Evolutionary conservation across 2,888 invertebrate genomes (phyloP).

Genomic region (Clitarchus hookeri): DNA sequence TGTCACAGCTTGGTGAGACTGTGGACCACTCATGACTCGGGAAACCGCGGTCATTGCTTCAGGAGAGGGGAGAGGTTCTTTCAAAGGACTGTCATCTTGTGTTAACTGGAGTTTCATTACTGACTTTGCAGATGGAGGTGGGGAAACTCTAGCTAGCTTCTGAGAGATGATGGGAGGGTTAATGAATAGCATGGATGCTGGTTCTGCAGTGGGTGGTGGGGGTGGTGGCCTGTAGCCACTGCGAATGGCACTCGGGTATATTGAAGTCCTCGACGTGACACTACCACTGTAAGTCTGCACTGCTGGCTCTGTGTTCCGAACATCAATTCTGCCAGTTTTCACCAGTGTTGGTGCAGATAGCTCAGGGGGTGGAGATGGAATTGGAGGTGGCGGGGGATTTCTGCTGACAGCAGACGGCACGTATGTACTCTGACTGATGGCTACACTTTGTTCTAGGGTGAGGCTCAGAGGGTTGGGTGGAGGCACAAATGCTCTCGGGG

Average conservation of each 20-base stretch:
- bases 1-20: slow-evolving; percentile 72
- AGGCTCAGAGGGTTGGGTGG: slow-evolving; percentile 28
- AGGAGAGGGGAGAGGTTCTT: slow-evolving; percentile 50
- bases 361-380: slow-evolving; percentile 43
- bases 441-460: slow-evolving; percentile 23
- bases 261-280: slow-evolving; percentile 35
- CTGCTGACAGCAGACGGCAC: slow-evolving; percentile 19
- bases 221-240: slow-evolving; percentile 12
- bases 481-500: slow-evolving; percentile 36
- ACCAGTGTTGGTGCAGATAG: slow-evolving; percentile 59
- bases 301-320: slow-evolving; percentile 7
- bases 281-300: slow-evolving; percentile 38
- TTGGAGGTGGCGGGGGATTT: slow-evolving; percentile 31
- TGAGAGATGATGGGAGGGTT: not conserved
- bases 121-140: not conserved
- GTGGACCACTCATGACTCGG: slow-evolving; percentile 76
- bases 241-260: slow-evolving; percentile 34
- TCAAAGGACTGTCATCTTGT: slow-evolving; percentile 20
- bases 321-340: slow-evolving; percentile 31
- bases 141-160: not conserved
- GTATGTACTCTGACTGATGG: slow-evolving; percentile 5
- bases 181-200: not conserved
- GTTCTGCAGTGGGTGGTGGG: not conserved
- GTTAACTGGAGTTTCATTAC: not conserved
- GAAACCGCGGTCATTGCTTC: slow-evolving; percentile 66